A percentile compares a stretch with the other conserved stretches of the same genome.
Evolutionary conservation across 2,797 vertebrate species (phyloP).

Genomic region (Alectoris magna): DNA sequence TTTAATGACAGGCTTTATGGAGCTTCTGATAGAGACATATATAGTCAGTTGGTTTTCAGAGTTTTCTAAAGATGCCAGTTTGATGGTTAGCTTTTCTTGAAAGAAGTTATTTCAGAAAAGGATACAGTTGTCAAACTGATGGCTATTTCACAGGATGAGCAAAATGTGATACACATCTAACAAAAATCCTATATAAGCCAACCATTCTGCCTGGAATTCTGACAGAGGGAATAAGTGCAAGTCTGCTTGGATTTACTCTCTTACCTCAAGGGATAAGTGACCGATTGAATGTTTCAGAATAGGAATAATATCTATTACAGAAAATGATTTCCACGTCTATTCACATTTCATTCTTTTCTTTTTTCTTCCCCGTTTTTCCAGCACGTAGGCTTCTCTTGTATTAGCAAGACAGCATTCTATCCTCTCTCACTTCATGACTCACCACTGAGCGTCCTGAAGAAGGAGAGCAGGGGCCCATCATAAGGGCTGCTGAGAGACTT

Average conservation of each 20-base stretch:
- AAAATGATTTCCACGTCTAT: not conserved
- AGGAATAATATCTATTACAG: not conserved
- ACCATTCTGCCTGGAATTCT: not conserved
- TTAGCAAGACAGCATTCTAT: not conserved
- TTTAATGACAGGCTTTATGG: not conserved
- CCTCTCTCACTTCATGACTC: not conserved
- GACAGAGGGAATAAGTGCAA: not conserved
- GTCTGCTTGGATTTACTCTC: not conserved
- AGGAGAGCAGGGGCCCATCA: not conserved
- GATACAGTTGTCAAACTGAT: not conserved
- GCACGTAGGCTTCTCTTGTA: not conserved
- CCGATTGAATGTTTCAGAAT: not conserved
- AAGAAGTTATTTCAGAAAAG: not conserved
- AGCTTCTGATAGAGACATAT: not conserved
- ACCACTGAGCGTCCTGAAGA: not conserved
- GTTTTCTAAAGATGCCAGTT: not conserved
- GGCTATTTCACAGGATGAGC: not conserved
- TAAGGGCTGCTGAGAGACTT: not conserved
- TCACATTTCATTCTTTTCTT: not conserved
- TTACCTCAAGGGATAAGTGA: not conserved
- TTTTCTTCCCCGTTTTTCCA: not conserved
- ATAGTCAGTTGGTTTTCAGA: not conserved
- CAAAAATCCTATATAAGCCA: not conserved
- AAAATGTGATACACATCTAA: not conserved
- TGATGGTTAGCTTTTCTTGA: not conserved